Conservation (phyloP, 2,888 invertebrate genomes). For the Drosophila prolongata region DNA sequence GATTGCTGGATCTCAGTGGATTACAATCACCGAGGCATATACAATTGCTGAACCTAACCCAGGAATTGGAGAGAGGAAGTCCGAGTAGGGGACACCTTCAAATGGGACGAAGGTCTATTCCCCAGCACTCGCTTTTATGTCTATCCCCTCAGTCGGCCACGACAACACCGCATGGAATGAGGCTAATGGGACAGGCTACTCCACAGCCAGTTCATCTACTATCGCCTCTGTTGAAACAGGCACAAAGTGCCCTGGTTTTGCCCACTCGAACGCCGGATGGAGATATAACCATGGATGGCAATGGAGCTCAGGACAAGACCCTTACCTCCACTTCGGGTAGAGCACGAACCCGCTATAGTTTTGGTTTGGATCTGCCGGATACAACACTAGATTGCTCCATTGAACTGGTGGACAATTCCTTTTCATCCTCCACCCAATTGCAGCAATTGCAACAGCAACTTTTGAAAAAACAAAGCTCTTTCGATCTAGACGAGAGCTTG, state of each 20-base stretch:
- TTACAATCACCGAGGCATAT: slow-evolving; percentile 73
- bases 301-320: slow-evolving; percentile 56
- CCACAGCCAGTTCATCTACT: slow-evolving; percentile 65
- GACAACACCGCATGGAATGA: slow-evolving; percentile 67
- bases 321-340: slow-evolving; percentile 10
- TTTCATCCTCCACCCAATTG: slow-evolving; percentile 77
- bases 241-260: slow-evolving; percentile 76
- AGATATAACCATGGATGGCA: slow-evolving; percentile 26
- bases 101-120: slow-evolving; percentile 45
- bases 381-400: slow-evolving; percentile 84
- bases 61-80: slow-evolving; percentile 71
- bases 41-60: slow-evolving; percentile 79
- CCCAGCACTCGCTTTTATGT: slow-evolving; percentile 69
- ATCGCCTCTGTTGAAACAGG: slow-evolving; percentile 70
- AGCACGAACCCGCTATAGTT: slow-evolving; percentile 79
- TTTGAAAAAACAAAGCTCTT: slow-evolving; percentile 89
- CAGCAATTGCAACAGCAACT: slow-evolving; percentile 67
- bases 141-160: slow-evolving; percentile 74
- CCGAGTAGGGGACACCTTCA: slow-evolving; percentile 30
- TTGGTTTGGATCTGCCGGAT: slow-evolving; percentile 83
- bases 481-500: slow-evolving; percentile 92
- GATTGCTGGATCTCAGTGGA: slow-evolving; percentile 76
- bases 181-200: slow-evolving; percentile 49
- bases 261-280: slow-evolving; percentile 80
- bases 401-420: slow-evolving; percentile 83